Evolutionary conservation across 2,888 invertebrate genomes (phyloP).

Genomic region (Leucophora obtusa): DNA sequence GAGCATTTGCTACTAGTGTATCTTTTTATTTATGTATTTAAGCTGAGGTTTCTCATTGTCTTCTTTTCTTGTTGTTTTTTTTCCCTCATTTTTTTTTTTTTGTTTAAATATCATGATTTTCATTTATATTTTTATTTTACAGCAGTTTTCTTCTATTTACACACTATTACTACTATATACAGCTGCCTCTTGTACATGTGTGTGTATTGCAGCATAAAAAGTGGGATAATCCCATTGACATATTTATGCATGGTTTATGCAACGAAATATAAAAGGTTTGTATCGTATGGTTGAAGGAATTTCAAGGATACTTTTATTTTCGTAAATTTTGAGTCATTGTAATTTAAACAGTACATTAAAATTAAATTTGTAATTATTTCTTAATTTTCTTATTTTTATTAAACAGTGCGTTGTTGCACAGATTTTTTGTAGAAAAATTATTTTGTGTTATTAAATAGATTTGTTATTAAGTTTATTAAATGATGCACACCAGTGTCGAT

Average conservation of each 20-base stretch:
- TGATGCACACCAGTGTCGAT: background rate
- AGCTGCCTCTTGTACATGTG: background rate
- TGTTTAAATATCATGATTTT: constrained; percentile 33
- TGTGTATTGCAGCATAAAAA: constrained; percentile 15
- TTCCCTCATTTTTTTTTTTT: background rate
- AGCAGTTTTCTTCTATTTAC: background rate
- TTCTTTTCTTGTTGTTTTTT: background rate
- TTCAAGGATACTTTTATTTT: constrained; percentile 1
- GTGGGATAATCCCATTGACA: constrained; percentile 70
- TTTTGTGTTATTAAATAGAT: background rate
- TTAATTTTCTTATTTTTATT: background rate
- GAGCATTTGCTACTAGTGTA: constrained; percentile 54
- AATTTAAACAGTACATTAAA: background rate
- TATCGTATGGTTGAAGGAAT: constrained; percentile 61
- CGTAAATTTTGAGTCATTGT: background rate
- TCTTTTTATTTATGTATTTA: constrained; percentile 44
- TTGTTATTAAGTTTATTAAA: background rate
- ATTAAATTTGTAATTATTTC: background rate
- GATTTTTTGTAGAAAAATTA: constrained; percentile 21
- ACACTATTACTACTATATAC: too few species aligned
- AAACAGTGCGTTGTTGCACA: background rate
- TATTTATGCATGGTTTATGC: constrained; percentile 71
- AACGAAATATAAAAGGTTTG: constrained; percentile 66
- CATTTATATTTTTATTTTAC: constrained; percentile 28
- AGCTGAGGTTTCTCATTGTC: constrained; percentile 10